phyloP scores from a whole-genome alignment of 2,113 vertebrate species.

The Brachyhypopomus gauderio region DNA sequence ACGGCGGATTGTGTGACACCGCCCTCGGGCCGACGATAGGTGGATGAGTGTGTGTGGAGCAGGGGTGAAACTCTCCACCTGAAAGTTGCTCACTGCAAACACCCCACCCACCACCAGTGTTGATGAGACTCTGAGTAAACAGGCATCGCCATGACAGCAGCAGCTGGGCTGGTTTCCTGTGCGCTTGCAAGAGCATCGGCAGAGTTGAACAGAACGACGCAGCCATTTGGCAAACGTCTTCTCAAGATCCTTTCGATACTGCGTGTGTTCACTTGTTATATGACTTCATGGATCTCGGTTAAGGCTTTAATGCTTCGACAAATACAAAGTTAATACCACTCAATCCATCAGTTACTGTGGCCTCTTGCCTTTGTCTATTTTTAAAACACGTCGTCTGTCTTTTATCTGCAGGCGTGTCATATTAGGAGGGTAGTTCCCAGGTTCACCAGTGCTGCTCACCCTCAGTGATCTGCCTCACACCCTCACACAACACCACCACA shows the following conservation, averaged over 20 bases:
- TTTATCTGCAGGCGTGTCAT: not conserved
- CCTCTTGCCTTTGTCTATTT: not conserved
- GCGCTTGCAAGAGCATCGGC: not conserved
- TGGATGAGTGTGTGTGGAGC: constrained; percentile 13
- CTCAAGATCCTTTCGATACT: not conserved
- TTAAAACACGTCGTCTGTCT: not conserved
- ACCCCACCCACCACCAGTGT: not conserved
- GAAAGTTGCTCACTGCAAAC: not conserved
- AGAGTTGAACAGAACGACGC: not conserved
- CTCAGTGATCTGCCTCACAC: not conserved
- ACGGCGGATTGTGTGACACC: constrained; percentile 34
- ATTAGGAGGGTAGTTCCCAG: not conserved
- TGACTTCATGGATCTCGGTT: constrained; percentile 1
- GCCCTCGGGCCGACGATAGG: constrained; percentile 14
- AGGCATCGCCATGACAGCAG: constrained; percentile 25
- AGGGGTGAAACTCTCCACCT: not conserved
- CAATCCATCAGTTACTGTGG: constrained; percentile 5
- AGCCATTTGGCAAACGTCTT: not conserved
- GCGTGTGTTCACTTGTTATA: constrained; percentile 33
- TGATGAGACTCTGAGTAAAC: constrained; percentile 24
- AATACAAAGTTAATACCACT: constrained; percentile 9
- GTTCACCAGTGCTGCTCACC: not conserved
- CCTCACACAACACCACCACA: not conserved
- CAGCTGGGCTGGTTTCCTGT: not conserved
- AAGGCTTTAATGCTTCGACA: constrained; percentile 9